Percentiles rank a stretch among this genome's conserved stretches.
Evolutionary conservation across 2,797 vertebrate genomes (phyloP).

Genomic region (Selene dorsalis): DNA sequence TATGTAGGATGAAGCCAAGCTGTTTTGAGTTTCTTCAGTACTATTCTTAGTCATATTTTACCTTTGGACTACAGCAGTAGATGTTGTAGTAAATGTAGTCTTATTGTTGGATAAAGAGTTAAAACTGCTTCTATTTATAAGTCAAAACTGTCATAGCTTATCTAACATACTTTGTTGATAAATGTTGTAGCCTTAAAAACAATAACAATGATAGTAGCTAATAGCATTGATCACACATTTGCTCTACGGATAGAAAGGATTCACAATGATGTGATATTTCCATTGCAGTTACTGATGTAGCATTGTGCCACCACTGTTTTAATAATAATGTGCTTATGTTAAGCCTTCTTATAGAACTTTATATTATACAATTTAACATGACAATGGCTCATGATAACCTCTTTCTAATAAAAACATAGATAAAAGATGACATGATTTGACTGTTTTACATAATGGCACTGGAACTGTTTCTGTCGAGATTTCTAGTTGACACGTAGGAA

Average conservation of each 20-base stretch:
- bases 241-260: conserved; percentile 65
- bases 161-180: conserved; percentile 79
- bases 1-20: conserved; percentile 76
- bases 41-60: conserved; percentile 73
- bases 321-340: conserved; percentile 83
- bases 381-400: conserved; percentile 80
- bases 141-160: conserved; percentile 80
- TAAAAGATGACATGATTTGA: conserved; percentile 41
- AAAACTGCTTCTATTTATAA: conserved; percentile 82
- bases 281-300: conserved; percentile 80
- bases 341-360: conserved; percentile 85
- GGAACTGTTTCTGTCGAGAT: background rate
- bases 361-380: conserved; percentile 83
- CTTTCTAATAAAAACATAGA: conserved; percentile 85
- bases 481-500: background rate
- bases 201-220: conserved; percentile 77
- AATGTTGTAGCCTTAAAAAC: conserved; percentile 83
- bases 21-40: conserved; percentile 66
- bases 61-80: conserved; percentile 74
- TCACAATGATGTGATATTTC: conserved; percentile 71
- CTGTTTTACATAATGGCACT: conserved; percentile 17
- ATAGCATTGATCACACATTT: conserved; percentile 74
- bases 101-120: conserved; percentile 69
- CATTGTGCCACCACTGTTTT: conserved; percentile 84
- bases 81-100: conserved; percentile 74